Percentiles rank a stretch among this genome's conserved stretches.
These are phyloP conservation scores for Andrena flavipes DNA, from an alignment of 2,888 invertebrate genomes.

Conservation along the genomic window DNA sequence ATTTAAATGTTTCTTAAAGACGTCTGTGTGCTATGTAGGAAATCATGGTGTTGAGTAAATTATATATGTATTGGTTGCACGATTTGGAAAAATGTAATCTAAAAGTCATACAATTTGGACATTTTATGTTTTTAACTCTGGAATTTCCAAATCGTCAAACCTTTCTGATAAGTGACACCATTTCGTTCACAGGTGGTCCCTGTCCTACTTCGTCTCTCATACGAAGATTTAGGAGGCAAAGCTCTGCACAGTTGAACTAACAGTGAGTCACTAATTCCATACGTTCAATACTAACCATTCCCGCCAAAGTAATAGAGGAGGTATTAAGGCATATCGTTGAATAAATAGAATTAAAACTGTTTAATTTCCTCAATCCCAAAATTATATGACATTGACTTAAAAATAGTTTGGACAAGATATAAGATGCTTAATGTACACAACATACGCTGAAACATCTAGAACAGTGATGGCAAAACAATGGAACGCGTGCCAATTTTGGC, in stretches of 20 bases:
- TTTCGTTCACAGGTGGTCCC: not conserved
- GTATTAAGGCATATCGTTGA: constrained; percentile 1
- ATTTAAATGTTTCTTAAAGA: too few species aligned
- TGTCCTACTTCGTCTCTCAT: not conserved
- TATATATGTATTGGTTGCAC: too few species aligned
- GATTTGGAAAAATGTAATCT: too few species aligned
- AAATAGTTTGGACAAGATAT: not conserved
- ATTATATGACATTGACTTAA: not conserved
- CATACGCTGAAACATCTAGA: not conserved
- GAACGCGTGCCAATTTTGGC: not conserved
- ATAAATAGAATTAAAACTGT: not conserved
- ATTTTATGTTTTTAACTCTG: too few species aligned
- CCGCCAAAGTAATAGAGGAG: too few species aligned
- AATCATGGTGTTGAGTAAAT: too few species aligned
- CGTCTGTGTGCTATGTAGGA: too few species aligned
- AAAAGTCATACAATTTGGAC: too few species aligned
- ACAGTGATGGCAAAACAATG: not conserved
- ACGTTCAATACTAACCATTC: not conserved
- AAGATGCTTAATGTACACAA: not conserved
- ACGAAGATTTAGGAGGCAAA: not conserved
- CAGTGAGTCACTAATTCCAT: constrained; percentile 34
- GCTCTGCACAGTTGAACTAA: constrained; percentile 24
- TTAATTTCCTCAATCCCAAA: not conserved
- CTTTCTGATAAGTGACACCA: not conserved
- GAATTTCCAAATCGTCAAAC: too few species aligned